phyloP scores from a whole-genome alignment of 2,888 invertebrate species.

The Amphipoea oculea region DNA sequence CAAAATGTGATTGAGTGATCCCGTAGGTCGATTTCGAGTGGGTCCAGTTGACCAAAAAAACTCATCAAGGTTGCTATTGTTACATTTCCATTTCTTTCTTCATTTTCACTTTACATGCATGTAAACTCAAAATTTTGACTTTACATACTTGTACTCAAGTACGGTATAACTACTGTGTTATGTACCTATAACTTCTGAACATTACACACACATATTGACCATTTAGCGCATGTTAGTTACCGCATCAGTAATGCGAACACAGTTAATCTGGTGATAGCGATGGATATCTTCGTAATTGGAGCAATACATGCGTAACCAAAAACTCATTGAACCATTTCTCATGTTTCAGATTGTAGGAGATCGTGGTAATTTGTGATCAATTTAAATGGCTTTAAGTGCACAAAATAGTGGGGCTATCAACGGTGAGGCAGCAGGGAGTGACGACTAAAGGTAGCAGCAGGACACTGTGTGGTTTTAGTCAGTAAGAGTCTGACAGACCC shows the following conservation, averaged over 20 bases:
- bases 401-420: background rate
- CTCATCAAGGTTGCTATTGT: no score
- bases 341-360: background rate
- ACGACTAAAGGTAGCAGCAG: no score
- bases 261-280: slow-evolving; percentile 68
- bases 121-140: no score
- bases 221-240: slow-evolving; percentile 68
- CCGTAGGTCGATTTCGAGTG: no score
- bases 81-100: background rate
- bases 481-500: no score
- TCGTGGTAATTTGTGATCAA: background rate
- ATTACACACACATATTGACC: slow-evolving; percentile 51
- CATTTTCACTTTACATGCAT: background rate
- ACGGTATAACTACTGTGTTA: slow-evolving; percentile 1
- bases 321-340: background rate
- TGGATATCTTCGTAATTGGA: slow-evolving; percentile 64
- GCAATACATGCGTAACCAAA: slow-evolving; percentile 5
- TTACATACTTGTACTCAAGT: background rate
- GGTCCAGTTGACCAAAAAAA: no score
- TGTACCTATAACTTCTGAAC: slow-evolving; percentile 54
- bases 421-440: background rate
- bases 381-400: background rate
- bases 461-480: no score
- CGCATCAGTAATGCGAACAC: slow-evolving; percentile 68
- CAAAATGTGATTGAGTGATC: no score